These are phyloP conservation scores for Cepaea hortensis DNA, from an alignment of 2,888 invertebrate species.

Conservation along the genomic window DNA sequence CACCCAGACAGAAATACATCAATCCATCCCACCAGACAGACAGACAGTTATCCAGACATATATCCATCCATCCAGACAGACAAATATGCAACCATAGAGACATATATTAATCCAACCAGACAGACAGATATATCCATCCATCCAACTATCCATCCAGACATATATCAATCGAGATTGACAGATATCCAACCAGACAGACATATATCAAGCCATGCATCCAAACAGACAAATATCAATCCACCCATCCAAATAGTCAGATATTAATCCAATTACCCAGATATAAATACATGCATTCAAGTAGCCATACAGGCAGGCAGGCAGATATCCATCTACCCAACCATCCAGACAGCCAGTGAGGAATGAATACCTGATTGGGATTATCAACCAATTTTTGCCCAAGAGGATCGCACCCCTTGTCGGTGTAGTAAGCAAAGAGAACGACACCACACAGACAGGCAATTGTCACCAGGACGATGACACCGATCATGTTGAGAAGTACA, in stretches of 20 bases:
- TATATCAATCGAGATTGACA: too few species aligned
- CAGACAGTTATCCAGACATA: too few species aligned
- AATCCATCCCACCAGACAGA: too few species aligned
- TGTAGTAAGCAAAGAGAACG: conserved; percentile 66
- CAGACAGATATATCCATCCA: too few species aligned
- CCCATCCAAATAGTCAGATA: background rate
- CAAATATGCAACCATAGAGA: too few species aligned
- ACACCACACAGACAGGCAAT: conserved; percentile 63
- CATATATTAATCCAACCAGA: too few species aligned
- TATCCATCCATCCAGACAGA: too few species aligned
- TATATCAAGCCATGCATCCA: background rate
- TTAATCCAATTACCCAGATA: background rate
- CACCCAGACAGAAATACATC: too few species aligned
- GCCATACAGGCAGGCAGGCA: background rate
- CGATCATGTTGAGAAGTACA: conserved; percentile 58
- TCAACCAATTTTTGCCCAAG: conserved; percentile 55
- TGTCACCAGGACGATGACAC: conserved; percentile 62
- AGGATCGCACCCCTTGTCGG: conserved; percentile 63
- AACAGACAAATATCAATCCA: background rate
- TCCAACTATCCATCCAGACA: too few species aligned
- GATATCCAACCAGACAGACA: too few species aligned
- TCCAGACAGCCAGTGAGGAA: background rate
- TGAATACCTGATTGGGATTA: conserved; percentile 63
- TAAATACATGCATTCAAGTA: too few species aligned
- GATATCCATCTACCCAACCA: background rate